These are phyloP conservation scores for Petrophora chlorosata DNA, from an alignment of 2,888 invertebrate species.

Conservation along the genomic window DNA sequence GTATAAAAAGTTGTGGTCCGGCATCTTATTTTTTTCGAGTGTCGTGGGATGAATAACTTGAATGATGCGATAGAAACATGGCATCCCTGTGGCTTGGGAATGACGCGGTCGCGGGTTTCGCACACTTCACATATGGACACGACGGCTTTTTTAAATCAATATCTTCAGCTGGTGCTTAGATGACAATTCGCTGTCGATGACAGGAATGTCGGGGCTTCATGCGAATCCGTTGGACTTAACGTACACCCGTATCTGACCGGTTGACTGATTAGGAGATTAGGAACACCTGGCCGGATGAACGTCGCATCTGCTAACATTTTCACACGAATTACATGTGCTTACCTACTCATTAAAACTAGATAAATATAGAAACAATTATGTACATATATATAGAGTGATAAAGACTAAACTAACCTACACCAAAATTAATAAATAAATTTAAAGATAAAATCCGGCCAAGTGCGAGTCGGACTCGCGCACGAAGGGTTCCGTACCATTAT, in stretches of 20 bases:
- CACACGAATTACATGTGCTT: no score
- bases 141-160: slow-evolving; percentile 55
- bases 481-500: no score
- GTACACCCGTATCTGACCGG: neutral
- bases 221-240: slow-evolving; percentile 16
- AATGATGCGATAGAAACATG: neutral
- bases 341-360: no score
- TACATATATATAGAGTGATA: no score
- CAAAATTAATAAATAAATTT: no score
- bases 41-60: no score
- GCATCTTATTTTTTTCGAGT: no score
- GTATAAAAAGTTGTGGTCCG: no score
- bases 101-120: slow-evolving; percentile 64
- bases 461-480: no score
- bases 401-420: no score
- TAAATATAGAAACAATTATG: no score
- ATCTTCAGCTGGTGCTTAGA: slow-evolving; percentile 50
- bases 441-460: no score
- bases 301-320: slow-evolving; percentile 9
- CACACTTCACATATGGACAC: slow-evolving; percentile 66
- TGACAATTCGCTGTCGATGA: slow-evolving; percentile 45
- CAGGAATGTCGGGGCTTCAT: slow-evolving; percentile 30
- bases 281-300: slow-evolving; percentile 9
- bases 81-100: slow-evolving; percentile 51
- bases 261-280: slow-evolving; percentile 4